A percentile compares a stretch with the other conserved stretches of the same genome.
Conservation (phyloP, 2,113 vertebrate species). For the Herpetotheres cachinnans region DNA sequence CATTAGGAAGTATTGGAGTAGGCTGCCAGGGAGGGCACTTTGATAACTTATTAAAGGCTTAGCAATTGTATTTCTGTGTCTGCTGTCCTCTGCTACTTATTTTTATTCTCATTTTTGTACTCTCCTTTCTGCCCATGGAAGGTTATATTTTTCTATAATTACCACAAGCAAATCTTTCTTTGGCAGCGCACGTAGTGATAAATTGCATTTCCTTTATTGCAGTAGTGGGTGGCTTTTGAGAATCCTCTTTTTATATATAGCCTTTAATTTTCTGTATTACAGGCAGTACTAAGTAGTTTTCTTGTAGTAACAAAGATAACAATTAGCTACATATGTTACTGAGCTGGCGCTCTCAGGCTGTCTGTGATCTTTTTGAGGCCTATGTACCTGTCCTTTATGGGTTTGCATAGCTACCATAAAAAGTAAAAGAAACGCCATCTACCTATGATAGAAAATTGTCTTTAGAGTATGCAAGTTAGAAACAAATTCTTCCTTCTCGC, state of each 20-base stretch:
- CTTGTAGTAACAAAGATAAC: not conserved
- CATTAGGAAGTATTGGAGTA: not conserved
- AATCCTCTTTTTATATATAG: not conserved
- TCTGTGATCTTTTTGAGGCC: not conserved
- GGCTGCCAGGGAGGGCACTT: not conserved
- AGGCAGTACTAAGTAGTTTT: not conserved
- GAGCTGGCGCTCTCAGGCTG: not conserved
- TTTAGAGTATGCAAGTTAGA: not conserved
- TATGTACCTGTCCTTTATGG: not conserved
- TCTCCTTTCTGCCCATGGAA: not conserved
- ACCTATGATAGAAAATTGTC: not conserved
- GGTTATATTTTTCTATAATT: constrained; percentile 42
- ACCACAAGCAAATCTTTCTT: constrained; percentile 12
- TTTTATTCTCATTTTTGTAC: constrained; percentile 6
- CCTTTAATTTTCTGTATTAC: constrained; percentile 19
- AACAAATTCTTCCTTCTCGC: not conserved
- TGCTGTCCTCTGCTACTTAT: not conserved
- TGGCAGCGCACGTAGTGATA: not conserved
- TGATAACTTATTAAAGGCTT: not conserved
- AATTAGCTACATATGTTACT: not conserved
- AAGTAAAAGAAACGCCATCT: not conserved
- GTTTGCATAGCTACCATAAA: not conserved
- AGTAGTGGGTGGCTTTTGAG: not conserved
- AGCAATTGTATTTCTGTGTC: not conserved
- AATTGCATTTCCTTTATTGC: not conserved